Percentiles rank a stretch among this genome's conserved stretches.
Conservation (phyloP, 2,888 invertebrate species). For the Adelognathus sp. region DNA sequence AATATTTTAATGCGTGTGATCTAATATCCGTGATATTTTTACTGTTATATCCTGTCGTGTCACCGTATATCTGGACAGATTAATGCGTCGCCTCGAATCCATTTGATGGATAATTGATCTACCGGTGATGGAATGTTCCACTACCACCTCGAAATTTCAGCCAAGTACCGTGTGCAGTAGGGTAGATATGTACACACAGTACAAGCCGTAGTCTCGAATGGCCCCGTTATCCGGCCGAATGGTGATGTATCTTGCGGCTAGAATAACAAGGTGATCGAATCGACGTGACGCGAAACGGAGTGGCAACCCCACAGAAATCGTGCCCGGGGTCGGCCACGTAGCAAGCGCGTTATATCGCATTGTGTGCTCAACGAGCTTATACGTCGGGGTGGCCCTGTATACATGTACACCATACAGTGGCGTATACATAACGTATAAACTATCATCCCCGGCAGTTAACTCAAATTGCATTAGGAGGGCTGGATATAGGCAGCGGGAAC, state of each 20-base stretch:
- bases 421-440: slow-evolving; percentile 63
- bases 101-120: too few species aligned
- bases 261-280: slow-evolving; percentile 64
- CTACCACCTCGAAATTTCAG: too few species aligned
- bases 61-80: too few species aligned
- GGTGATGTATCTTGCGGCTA: slow-evolving; percentile 64
- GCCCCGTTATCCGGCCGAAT: slow-evolving; percentile 59
- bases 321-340: slow-evolving; percentile 37
- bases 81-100: too few species aligned
- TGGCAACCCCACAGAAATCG: slow-evolving; percentile 47
- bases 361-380: slow-evolving; percentile 61
- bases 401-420: slow-evolving; percentile 44
- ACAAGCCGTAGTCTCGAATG: slow-evolving; percentile 46
- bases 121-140: too few species aligned
- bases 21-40: too few species aligned
- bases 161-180: too few species aligned
- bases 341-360: slow-evolving; percentile 57
- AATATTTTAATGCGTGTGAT: too few species aligned
- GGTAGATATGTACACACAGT: slow-evolving; percentile 36
- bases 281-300: slow-evolving; percentile 30
- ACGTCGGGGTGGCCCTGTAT: slow-evolving; percentile 38
- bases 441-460: slow-evolving; percentile 75
- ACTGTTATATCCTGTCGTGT: too few species aligned
- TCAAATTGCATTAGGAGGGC: slow-evolving; percentile 77
- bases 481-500: slow-evolving; percentile 31